Percentiles rank a stretch among this genome's conserved stretches.
phyloP scores from a whole-genome alignment of 2,888 invertebrate genomes.

The Megamerina dolium region DNA sequence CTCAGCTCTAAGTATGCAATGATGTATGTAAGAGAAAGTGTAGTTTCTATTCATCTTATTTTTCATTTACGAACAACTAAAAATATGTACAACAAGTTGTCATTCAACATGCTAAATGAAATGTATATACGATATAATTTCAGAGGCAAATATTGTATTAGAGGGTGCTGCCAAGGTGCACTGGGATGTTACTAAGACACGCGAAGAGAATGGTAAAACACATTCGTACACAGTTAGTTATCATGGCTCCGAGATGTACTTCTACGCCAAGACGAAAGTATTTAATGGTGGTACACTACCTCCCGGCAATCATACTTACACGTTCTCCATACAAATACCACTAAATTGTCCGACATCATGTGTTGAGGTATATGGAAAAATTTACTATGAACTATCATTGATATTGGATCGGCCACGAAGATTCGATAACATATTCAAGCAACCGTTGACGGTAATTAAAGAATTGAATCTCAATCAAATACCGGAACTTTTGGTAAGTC shows the following conservation, averaged over 20 bases:
- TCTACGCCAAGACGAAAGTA: slow-evolving; percentile 18
- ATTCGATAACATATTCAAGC: slow-evolving; percentile 48
- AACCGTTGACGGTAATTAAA: slow-evolving; percentile 64
- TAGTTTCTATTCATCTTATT: too few relatives aligned
- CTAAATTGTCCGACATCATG: slow-evolving; percentile 47
- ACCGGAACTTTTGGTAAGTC: slow-evolving; percentile 58
- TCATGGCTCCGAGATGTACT: slow-evolving; percentile 20
- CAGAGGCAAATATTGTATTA: slow-evolving; percentile 25
- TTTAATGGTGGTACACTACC: slow-evolving; percentile 17
- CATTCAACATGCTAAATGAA: too few relatives aligned
- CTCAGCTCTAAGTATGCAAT: too few relatives aligned
- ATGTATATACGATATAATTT: too few relatives aligned
- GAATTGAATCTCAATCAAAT: slow-evolving; percentile 71
- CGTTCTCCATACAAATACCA: slow-evolving; percentile 28
- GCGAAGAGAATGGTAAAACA: slow-evolving; percentile 9
- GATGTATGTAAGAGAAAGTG: too few relatives aligned
- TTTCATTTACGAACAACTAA: too few relatives aligned
- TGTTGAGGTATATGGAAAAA: slow-evolving; percentile 63
- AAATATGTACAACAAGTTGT: too few relatives aligned
- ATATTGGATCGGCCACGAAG: slow-evolving; percentile 75
- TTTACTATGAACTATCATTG: slow-evolving; percentile 70
- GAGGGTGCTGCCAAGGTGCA: slow-evolving; percentile 27
- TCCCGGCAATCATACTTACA: slow-evolving; percentile 26
- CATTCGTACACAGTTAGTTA: slow-evolving; percentile 17
- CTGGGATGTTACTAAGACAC: slow-evolving; percentile 20